Conservation (phyloP, 2,113 vertebrate genomes). For the Malurus cyaneus region DNA sequence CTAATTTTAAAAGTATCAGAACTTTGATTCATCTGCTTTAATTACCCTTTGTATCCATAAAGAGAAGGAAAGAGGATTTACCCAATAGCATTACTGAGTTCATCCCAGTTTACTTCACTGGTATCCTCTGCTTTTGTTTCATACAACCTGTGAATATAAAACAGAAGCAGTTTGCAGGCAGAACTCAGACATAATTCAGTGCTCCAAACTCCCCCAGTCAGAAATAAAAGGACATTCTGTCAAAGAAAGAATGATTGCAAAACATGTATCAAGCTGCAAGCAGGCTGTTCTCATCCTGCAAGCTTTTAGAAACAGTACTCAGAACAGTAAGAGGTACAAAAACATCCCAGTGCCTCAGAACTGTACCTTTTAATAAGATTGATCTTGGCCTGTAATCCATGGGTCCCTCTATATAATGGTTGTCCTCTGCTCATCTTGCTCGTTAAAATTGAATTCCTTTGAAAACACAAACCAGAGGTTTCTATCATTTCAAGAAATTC, state of each 20-base stretch:
- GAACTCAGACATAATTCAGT: neutral
- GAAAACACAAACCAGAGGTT: neutral
- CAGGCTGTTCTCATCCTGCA: neutral
- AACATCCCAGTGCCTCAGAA: neutral
- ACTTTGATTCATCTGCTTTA: neutral
- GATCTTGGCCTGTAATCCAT: constrained; percentile 54
- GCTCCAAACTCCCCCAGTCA: neutral
- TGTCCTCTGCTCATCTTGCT: constrained; percentile 59
- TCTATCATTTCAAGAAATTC: neutral
- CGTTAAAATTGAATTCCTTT: constrained; percentile 67
- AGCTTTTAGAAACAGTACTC: neutral
- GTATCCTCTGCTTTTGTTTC: constrained; percentile 65
- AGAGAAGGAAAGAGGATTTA: constrained; percentile 25
- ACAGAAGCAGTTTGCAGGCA: neutral
- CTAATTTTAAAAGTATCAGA: neutral
- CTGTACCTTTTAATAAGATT: constrained; percentile 75
- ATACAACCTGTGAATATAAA: constrained; percentile 56
- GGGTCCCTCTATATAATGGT: neutral
- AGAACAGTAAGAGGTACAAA: neutral
- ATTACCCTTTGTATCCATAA: neutral
- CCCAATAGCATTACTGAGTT: constrained; percentile 66
- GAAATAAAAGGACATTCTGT: neutral
- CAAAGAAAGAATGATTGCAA: neutral
- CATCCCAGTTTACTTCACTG: constrained; percentile 75
- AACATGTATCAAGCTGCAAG: neutral